phyloP scores from a whole-genome alignment of 1,140 invertebrate genomes.

The Eubasilissa regina region DNA sequence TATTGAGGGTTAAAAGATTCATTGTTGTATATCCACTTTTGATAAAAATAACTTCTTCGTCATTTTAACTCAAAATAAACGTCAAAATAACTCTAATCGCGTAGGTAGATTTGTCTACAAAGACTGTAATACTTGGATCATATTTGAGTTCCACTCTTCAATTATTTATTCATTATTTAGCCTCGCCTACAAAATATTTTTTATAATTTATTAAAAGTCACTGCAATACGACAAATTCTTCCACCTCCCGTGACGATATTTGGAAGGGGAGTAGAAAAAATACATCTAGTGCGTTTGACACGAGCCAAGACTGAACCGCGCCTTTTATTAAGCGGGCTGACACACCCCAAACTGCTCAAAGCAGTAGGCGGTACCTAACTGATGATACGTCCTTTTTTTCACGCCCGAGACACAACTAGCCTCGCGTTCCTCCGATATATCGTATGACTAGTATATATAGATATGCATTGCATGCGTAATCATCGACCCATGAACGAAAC shows the following conservation, averaged over 20 bases:
- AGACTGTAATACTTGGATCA: no score
- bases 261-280: conserved; percentile 12
- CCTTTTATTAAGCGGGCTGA: conserved; percentile 31
- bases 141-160: no score
- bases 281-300: conserved; percentile 30
- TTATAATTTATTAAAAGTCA: no score
- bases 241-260: conserved; percentile 6
- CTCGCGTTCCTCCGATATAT: conserved; percentile 12
- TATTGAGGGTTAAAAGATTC: no score
- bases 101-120: no score
- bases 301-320: conserved; percentile 38
- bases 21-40: no score
- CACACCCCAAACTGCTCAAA: conserved; percentile 34
- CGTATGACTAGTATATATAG: neutral
- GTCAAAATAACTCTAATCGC: no score
- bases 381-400: conserved; percentile 44
- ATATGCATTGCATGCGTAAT: conserved; percentile 6
- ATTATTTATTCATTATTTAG: no score
- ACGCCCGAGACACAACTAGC: conserved; percentile 34
- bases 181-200: no score
- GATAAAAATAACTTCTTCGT: no score
- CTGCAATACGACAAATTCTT: neutral
- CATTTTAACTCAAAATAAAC: no score
- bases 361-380: conserved; percentile 29
- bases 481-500: conserved; percentile 1